Base-by-base conservation (phyloP, 2,113 vertebrate species). In the Myotis yumanensis region DNA sequence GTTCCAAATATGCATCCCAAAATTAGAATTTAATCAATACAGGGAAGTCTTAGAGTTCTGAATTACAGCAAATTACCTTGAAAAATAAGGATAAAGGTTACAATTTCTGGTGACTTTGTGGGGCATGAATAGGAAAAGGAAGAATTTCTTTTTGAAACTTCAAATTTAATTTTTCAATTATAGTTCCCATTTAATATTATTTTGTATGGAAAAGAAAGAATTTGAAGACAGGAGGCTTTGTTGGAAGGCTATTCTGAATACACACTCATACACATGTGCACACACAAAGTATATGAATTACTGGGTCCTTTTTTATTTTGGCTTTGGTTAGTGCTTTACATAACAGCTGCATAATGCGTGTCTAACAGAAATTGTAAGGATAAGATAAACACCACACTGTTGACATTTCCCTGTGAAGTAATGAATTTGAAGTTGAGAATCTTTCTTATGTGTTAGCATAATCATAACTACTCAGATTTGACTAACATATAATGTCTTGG, bases 391-490 rank as follows among this genome's bases (percentile, higher is more conserved):
- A 30, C 4, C 22, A 32, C 12, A 2, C 15, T 66, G 43, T 59
- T 73, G 43, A 51, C 90, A 72, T 23, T 59, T 76, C 35, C 83
- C 71, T 64, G 48, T 40, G 25, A 66, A 75, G 30, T 16, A 89
- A 81, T 91, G 43, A 75, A 79, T 54, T 86, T 90, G 32, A 89
- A 94, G 43, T 43, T 51, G 69, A 86, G 32, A 71, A 64, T 35
- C 80, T 84, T 77, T 73, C 32, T 68, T 84, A 59, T 23, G 2
- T 86, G 48, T 66, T 92, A 64, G 3, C 35, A 7, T 28, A 28
- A 59, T 76, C 30, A 18, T 71, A 90, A 48, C 40, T 16, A 62
- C 23, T 79, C 51, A 62, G 20, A 90, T 51, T 87, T 92, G 20
- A 96, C 8, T 85, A 62, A 52, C 35, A 35, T 43, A 43, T 20